Evolutionary conservation across 2,113 vertebrate genomes (phyloP).

Genomic region (Paraplagusia blochii): DNA sequence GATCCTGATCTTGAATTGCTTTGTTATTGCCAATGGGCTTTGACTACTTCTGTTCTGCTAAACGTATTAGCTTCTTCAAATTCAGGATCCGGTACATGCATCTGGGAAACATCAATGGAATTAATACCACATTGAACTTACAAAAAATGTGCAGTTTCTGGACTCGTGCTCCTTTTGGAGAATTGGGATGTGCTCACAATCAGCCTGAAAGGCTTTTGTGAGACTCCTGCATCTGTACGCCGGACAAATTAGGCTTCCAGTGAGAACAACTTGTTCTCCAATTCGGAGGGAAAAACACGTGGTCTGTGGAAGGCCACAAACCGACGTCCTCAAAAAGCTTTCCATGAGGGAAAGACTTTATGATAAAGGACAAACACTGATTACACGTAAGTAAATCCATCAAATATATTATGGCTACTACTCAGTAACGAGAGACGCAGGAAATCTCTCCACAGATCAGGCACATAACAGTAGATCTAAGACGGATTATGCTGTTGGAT

Average conservation of each 20-base stretch:
- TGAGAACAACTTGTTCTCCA: slow-evolving; percentile 13
- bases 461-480: too few species aligned
- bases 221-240: slow-evolving; percentile 22
- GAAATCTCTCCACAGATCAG: too few species aligned
- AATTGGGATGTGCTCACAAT: slow-evolving; percentile 7
- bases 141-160: slow-evolving; percentile 7
- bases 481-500: too few species aligned
- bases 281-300: not conserved
- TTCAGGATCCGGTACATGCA: slow-evolving; percentile 26
- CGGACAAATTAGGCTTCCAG: slow-evolving; percentile 1
- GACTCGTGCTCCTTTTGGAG: slow-evolving; percentile 9
- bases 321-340: slow-evolving; percentile 5
- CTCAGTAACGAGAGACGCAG: too few species aligned
- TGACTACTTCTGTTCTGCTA: slow-evolving; percentile 22
- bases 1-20: slow-evolving; percentile 16
- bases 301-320: slow-evolving; percentile 18
- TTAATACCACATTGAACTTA: slow-evolving; percentile 23
- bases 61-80: slow-evolving; percentile 32
- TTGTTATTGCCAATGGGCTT: slow-evolving; percentile 17
- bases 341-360: not conserved
- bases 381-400: slow-evolving; percentile 21
- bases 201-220: slow-evolving; percentile 6
- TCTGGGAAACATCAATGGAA: slow-evolving; percentile 45
- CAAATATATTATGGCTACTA: not conserved
- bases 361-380: slow-evolving; percentile 1